Percentiles rank a stretch among this genome's conserved stretches.
Conservation (phyloP, 2,888 invertebrate species). For the Cheilosia urbana region DNA sequence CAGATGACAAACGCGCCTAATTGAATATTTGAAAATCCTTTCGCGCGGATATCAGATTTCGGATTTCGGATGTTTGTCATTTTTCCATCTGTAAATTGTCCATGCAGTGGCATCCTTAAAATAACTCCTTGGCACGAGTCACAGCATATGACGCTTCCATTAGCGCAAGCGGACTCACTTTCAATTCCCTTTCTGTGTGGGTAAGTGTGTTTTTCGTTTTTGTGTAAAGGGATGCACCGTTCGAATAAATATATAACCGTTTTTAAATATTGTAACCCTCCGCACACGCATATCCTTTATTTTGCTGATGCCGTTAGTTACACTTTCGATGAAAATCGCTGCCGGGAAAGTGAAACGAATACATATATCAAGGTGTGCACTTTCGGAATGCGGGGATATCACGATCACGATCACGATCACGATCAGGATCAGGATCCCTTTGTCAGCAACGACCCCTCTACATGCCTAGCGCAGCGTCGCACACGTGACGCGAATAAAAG, state of each 20-base stretch:
- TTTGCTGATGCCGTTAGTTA: conserved; percentile 67
- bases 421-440: conserved; percentile 13
- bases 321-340: conserved; percentile 66
- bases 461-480: conserved; percentile 38
- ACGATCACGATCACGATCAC: conserved; percentile 7
- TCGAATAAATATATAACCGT: conserved; percentile 60
- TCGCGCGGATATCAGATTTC: conserved; percentile 50
- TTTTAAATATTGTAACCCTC: conserved; percentile 49
- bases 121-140: conserved; percentile 61
- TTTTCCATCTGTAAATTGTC: conserved; percentile 56
- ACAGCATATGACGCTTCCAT: conserved; percentile 19
- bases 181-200: conserved; percentile 24
- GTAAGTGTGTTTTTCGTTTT: background rate
- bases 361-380: conserved; percentile 60
- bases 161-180: conserved; percentile 51
- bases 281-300: conserved; percentile 39
- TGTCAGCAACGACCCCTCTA: conserved; percentile 43
- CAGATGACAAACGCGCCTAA: conserved; percentile 55
- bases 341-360: conserved; percentile 44
- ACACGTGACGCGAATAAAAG: conserved; percentile 74
- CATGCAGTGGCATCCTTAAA: conserved; percentile 12
- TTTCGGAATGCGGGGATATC: conserved; percentile 57
- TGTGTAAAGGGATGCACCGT: conserved; percentile 32
- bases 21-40: conserved; percentile 67
- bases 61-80: conserved; percentile 41